Conservation (phyloP, 2,888 invertebrate species). For the Cotesia congregata region DNA sequence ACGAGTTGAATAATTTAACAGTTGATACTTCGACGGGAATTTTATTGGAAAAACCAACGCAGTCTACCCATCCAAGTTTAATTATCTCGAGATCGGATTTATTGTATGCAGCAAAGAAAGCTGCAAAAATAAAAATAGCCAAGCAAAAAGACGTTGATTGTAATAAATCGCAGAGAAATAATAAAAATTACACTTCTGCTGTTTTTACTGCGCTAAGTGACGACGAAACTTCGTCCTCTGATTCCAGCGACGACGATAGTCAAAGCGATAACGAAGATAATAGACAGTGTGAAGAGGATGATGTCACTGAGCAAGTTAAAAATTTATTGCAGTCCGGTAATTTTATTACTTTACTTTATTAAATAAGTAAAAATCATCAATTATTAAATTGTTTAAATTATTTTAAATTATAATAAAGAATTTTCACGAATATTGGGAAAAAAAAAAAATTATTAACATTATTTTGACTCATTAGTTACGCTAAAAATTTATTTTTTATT, state of each 20-base stretch:
- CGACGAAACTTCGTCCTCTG: neutral
- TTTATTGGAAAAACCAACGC: neutral
- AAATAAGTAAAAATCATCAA: too few species aligned
- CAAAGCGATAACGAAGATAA: neutral
- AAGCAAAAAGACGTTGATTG: neutral
- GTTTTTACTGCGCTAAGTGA: neutral
- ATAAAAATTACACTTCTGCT: neutral
- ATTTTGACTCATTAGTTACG: neutral
- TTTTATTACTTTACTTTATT: too few species aligned
- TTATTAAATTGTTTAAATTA: too few species aligned
- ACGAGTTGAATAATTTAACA: constrained; percentile 12
- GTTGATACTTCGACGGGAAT: constrained; percentile 23
- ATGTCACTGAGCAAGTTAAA: neutral
- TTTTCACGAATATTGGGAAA: too few species aligned
- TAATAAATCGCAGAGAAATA: neutral
- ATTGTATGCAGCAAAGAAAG: constrained; percentile 47
- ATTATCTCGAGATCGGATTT: constrained; percentile 48
- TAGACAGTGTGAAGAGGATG: neutral
- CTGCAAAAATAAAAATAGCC: constrained; percentile 9
- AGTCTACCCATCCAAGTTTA: constrained; percentile 50
- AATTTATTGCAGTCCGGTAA: constrained; percentile 5
- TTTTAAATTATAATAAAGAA: too few species aligned
- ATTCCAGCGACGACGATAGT: neutral
- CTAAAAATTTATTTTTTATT: neutral
- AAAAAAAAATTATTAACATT: too few species aligned